Evolutionary conservation across 2,797 vertebrate species (phyloP), one percentile per base, ranked within the genome.

Genomic region (Mormyrops boulengeri): DNA sequence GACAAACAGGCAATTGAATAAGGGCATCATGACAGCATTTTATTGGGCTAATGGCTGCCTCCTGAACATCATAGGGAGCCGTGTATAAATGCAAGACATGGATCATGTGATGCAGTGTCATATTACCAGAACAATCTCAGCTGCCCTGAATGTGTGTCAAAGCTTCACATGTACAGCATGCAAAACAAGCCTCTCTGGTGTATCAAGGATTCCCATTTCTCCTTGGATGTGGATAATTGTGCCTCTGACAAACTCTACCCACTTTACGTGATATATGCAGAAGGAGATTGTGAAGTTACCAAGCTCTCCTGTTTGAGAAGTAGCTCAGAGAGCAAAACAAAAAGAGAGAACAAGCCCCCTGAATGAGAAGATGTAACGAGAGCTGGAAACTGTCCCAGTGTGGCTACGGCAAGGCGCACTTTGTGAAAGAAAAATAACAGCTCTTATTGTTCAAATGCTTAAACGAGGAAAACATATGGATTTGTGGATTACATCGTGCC

Each of bases 361-460:
- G 73, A 80, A 80, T 47, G 73, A 80, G 30, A 73, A 73, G 34
- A 30, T 80, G 73, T 80, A 47, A 41, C 34, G 19, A 38, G 73
- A 80, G 17, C 38, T 80, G 73, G 73, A 80, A n/a, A n/a, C 34
- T 19, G 41, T 80, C 73, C 73, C 73, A 44, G 41, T 4, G 7
- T 2, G 5, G 73, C 38, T n/a, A 19, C 1, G 34, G 73, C 7
- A 8, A 80, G 73, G 41, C 17, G 8, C 34, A 80, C 73, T 80
- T 47, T 80, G 73, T 80, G 73, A 80, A 80, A 80, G 73, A 80
- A 80, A 44, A 80, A 80, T 80, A 80, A 44, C 38, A 47, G 73
- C 73, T 41, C 73, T 80, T 80, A 80, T 80, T 80, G 73, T 80
- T 80, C 14, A n/a, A 80, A 80, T 80, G 38, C 73, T 80, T 44